A percentile compares a stretch with the other conserved stretches of the same genome.
Conservation (phyloP, 2,113 vertebrate species). For the Channa maculata region DNA sequence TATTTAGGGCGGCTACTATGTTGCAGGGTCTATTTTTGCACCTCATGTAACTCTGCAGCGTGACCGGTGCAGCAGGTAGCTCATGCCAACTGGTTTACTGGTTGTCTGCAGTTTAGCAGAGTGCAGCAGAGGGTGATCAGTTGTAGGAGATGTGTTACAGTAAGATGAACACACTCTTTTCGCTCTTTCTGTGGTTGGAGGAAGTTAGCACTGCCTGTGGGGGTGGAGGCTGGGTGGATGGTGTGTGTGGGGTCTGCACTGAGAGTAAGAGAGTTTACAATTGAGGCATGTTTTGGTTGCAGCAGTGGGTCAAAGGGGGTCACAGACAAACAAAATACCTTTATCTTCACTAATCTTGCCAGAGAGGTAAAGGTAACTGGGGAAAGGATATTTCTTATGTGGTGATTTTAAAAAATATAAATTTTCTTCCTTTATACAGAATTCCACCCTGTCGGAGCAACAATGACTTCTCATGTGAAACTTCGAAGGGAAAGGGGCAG, state of each 20-base stretch:
- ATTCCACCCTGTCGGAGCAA: conserved; percentile 64
- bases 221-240: no score
- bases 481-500: conserved; percentile 72
- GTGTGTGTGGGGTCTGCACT: neutral
- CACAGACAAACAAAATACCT: neutral
- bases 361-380: neutral
- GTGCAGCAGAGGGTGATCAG: conserved; percentile 26
- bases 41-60: conserved; percentile 57
- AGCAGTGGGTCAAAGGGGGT: neutral
- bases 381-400: neutral
- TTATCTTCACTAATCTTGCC: fast-evolving
- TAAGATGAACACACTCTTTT: conserved; percentile 58
- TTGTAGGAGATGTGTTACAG: conserved; percentile 69
- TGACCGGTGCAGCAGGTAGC: conserved; percentile 46
- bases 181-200: conserved; percentile 42
- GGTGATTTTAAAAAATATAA: neutral
- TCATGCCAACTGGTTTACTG: conserved; percentile 59
- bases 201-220: conserved; percentile 31
- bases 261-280: neutral
- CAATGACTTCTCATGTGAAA: conserved; percentile 81
- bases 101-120: conserved; percentile 38
- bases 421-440: conserved; percentile 60
- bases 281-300: neutral
- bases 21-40: conserved; percentile 67
- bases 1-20: conserved; percentile 71